Conservation (phyloP, 2,797 vertebrate genomes). For the Acanthurus tractus region DNA sequence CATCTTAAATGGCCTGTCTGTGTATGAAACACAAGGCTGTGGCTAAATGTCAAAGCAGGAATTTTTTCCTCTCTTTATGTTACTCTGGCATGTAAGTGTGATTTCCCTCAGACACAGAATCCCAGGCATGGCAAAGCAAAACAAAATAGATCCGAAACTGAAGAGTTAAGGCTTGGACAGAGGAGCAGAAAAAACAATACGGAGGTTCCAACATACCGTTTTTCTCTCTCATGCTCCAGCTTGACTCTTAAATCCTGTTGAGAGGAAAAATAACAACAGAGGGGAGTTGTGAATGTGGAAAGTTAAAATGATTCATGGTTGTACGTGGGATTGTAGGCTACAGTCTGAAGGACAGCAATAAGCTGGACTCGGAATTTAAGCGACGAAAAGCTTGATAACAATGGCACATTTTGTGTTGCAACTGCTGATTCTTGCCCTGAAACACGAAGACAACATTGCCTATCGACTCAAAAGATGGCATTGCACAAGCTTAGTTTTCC, state of each 20-base stretch:
- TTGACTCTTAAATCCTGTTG: slow-evolving; percentile 94
- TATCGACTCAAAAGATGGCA: slow-evolving; percentile 20
- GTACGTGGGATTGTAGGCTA: slow-evolving; percentile 42
- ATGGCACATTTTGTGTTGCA: neutral
- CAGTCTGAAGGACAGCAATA: slow-evolving; percentile 44
- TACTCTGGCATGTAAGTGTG: slow-evolving; percentile 69
- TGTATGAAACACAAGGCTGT: slow-evolving; percentile 59
- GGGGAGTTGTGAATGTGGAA: slow-evolving; percentile 76
- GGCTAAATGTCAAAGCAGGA: slow-evolving; percentile 78
- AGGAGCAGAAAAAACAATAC: slow-evolving; percentile 72
- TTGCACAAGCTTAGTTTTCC: slow-evolving; percentile 39
- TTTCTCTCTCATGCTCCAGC: slow-evolving; percentile 96
- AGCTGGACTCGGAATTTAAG: slow-evolving; percentile 37
- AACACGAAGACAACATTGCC: slow-evolving; percentile 32
- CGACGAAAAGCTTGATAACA: slow-evolving; percentile 29
- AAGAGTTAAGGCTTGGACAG: slow-evolving; percentile 64
- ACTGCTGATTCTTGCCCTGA: neutral
- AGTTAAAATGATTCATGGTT: slow-evolving; percentile 71
- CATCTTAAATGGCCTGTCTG: slow-evolving; percentile 24
- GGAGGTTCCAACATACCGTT: slow-evolving; percentile 88
- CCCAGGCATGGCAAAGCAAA: slow-evolving; percentile 72
- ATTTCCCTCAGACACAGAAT: slow-evolving; percentile 73
- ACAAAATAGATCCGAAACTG: slow-evolving; percentile 67
- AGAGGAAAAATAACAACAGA: slow-evolving; percentile 80
- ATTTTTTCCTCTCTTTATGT: slow-evolving; percentile 69